A percentile compares a stretch with the other conserved stretches of the same genome.
These are phyloP conservation scores for Semotilus atromaculatus DNA, from an alignment of 2,797 vertebrate genomes.

Conservation along the genomic window DNA sequence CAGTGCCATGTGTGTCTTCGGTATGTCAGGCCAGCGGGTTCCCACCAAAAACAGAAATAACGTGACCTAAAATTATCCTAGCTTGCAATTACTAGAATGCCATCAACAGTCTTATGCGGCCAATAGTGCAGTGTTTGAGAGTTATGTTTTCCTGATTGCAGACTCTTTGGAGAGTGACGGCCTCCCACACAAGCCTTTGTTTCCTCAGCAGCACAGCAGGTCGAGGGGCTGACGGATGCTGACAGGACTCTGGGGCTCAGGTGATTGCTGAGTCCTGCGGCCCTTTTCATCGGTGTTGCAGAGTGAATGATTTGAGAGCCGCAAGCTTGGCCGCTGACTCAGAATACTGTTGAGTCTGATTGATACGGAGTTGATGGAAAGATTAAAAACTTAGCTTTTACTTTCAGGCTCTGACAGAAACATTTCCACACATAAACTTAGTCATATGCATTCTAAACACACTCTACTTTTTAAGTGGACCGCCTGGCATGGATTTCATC, in stretches of 20 bases:
- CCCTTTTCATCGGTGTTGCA: conserved; percentile 16
- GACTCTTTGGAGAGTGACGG: conserved; percentile 36
- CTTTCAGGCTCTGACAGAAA: background rate
- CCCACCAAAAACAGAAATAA: conserved; percentile 36
- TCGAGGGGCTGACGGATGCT: conserved; percentile 35
- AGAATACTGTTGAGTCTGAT: conserved; percentile 37
- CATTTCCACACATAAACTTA: conserved; percentile 8
- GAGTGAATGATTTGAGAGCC: conserved; percentile 32
- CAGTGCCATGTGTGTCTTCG: background rate
- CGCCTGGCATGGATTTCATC: background rate
- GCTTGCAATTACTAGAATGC: conserved; percentile 42
- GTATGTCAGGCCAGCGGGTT: background rate
- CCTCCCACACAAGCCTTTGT: conserved; percentile 43
- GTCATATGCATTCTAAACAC: conserved; percentile 23
- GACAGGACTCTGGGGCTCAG: conserved; percentile 45
- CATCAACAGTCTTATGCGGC: background rate
- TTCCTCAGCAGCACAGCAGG: conserved; percentile 37
- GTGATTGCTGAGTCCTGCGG: conserved; percentile 37
- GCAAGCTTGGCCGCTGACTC: conserved; percentile 2
- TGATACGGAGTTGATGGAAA: conserved; percentile 34
- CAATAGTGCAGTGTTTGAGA: background rate
- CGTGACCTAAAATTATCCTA: conserved; percentile 30
- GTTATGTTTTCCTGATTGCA: conserved; percentile 41
- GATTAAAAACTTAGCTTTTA: conserved; percentile 38
- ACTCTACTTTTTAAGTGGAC: conserved; percentile 22